Conservation (phyloP, 2,797 vertebrate genomes). For the Rhinophrynus dorsalis region DNA sequence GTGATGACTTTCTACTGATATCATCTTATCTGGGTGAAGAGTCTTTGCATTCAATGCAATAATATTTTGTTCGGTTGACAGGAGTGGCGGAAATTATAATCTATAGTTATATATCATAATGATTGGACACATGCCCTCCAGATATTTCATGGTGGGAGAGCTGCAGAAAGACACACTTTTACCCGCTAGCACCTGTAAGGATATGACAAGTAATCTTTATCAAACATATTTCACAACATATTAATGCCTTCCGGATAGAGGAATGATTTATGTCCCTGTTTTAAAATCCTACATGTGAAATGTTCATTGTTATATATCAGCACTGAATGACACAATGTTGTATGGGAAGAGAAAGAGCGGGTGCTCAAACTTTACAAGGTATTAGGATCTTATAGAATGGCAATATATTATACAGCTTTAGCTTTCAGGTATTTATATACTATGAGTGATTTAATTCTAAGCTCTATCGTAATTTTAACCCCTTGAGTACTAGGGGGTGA, state of each 20-base stretch:
- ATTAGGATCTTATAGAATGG: not conserved
- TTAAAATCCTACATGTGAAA: not conserved
- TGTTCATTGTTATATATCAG: constrained; percentile 10
- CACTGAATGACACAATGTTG: not conserved
- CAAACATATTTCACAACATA: constrained; percentile 21
- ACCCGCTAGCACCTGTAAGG: constrained; percentile 30
- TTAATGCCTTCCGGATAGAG: constrained; percentile 4
- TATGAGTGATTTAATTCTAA: too few species aligned
- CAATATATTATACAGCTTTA: not conserved
- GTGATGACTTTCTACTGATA: too few species aligned
- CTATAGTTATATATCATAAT: constrained; percentile 16
- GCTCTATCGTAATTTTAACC: too few species aligned
- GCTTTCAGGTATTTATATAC: too few species aligned
- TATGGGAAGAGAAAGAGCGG: not conserved
- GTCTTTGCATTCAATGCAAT: constrained; percentile 2
- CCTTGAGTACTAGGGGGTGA: too few species aligned
- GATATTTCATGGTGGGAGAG: constrained; percentile 40
- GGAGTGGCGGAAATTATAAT: constrained; percentile 17
- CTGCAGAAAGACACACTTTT: constrained; percentile 2
- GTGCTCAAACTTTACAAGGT: not conserved
- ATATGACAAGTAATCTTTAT: constrained; percentile 30
- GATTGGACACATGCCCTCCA: constrained; percentile 2
- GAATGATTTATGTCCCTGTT: constrained; percentile 16
- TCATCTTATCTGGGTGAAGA: not conserved
- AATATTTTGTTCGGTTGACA: not conserved